Percentiles rank a stretch among this genome's conserved stretches.
These are phyloP conservation scores for Bombylius major DNA, from an alignment of 2,888 invertebrate species.

Conservation along the genomic window DNA sequence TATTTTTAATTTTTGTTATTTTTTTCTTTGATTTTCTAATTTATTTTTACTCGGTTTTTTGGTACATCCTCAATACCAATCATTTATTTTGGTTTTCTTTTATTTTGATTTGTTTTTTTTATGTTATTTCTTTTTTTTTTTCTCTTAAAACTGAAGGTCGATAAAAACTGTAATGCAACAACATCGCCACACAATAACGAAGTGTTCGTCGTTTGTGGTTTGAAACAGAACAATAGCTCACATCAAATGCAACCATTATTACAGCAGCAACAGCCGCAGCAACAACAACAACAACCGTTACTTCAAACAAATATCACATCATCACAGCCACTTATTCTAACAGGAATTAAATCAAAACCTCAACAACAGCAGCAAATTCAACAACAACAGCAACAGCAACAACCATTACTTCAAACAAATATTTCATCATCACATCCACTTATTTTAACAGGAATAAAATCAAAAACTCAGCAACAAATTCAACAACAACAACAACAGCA, in stretches of 20 bases:
- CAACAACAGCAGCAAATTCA: constrained; percentile 4
- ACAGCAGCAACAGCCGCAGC: constrained; percentile 24
- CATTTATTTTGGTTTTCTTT: neutral
- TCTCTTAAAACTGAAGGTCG: constrained; percentile 30
- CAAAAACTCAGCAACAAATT: constrained; percentile 8
- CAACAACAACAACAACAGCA: constrained; percentile 11
- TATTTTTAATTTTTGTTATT: neutral
- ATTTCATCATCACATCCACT: neutral
- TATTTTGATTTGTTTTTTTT: neutral
- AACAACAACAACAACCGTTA: constrained; percentile 18
- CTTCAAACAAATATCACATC: constrained; percentile 1
- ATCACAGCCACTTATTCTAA: neutral
- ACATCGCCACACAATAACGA: constrained; percentile 31
- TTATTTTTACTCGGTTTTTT: neutral
- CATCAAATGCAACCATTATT: constrained; percentile 25
- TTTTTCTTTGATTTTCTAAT: neutral
- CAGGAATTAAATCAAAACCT: neutral
- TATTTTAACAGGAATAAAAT: neutral
- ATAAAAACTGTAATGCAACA: constrained; percentile 59
- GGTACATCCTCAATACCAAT: too few relatives aligned
- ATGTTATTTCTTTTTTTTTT: neutral
- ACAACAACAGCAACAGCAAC: constrained; percentile 8
- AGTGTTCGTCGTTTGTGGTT: constrained; percentile 21
- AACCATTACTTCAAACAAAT: constrained; percentile 4
- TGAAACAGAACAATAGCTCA: constrained; percentile 30